Base-by-base conservation (phyloP, 2,888 invertebrate species). In the Pammene aurita region DNA sequence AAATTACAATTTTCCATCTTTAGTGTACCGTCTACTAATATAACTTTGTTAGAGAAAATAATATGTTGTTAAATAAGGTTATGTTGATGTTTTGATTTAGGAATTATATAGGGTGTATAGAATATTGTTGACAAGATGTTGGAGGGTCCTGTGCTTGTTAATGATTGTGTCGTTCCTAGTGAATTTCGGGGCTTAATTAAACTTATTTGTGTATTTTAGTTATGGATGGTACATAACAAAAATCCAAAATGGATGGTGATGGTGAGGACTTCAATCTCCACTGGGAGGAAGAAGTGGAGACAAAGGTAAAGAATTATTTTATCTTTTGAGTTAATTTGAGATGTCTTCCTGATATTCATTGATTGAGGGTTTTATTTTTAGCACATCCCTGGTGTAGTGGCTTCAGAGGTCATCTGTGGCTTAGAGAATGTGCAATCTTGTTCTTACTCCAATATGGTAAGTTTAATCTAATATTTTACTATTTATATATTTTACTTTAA, bases 51-150 rank as follows among this genome's bases (percentile, higher is more conserved):
- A 60, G 44, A 14, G 13, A 67, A 64, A 71, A 70, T 67, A 72
- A 67, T 75, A 74, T 71, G 62, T 63, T 54, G 60, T 68, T 74
- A 76, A 75, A 75, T 88, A 86, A 92, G 92, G 92, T 92, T 92
- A 92, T 92, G 92, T 92, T 92, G 90, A 92, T 92, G 92, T 92
- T 92, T 91, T 92, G 90, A 78, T 90, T 85, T 76, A 76, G 79
- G 77, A 80, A 80, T 82, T 78, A 72, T 68, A 72, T 74, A 72
- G 73, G 75, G 73, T 72, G 70, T 76, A 71, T 77, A 76, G 69
- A 74, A 72, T 76, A 71, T 68, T 61, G 63, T 77, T 77, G 76
- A 76, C 76, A 75, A 44, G 55, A 73, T 55, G 65, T 46, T 52
- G 35, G 18, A 44, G 41, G 46, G 56, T 63, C 58, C 57, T 62